phyloP scores from a whole-genome alignment of 2,888 invertebrate species.

The Monochamus alternatus region DNA sequence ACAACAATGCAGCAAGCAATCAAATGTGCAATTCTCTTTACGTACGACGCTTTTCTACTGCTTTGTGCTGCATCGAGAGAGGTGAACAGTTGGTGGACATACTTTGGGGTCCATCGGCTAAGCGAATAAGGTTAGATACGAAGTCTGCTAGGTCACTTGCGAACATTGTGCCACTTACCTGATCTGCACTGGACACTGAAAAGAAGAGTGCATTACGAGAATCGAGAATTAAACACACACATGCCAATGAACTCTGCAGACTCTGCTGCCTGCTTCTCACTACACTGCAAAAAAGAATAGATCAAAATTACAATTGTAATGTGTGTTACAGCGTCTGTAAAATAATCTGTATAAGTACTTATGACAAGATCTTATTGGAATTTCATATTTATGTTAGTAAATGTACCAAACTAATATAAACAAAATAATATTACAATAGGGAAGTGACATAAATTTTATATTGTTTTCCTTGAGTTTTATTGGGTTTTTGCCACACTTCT shows the following conservation, averaged over 20 bases:
- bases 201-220: constrained; percentile 69
- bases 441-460: too few relatives aligned
- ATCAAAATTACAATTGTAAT: too few relatives aligned
- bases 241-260: constrained; percentile 58
- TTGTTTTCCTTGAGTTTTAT: too few relatives aligned
- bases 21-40: constrained; percentile 17
- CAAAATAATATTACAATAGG: too few relatives aligned
- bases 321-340: too few relatives aligned
- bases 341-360: too few relatives aligned
- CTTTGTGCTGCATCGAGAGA: constrained; percentile 9
- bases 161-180: constrained; percentile 69
- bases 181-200: constrained; percentile 66
- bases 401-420: too few relatives aligned
- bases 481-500: too few relatives aligned
- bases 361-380: too few relatives aligned
- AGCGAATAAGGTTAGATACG: constrained; percentile 66
- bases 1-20: constrained; percentile 6
- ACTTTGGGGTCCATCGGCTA: constrained; percentile 43
- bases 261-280: constrained; percentile 28
- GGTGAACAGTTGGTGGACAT: constrained; percentile 33
- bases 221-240: constrained; percentile 49
- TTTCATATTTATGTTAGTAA: too few relatives aligned
- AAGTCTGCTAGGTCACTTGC: constrained; percentile 65
- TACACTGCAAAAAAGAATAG: background rate
- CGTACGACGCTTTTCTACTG: constrained; percentile 14